Evolutionary conservation across 1,140 invertebrate genomes (phyloP), one percentile per base, ranked within the genome.

Genomic region (Hestina assimilis): DNA sequence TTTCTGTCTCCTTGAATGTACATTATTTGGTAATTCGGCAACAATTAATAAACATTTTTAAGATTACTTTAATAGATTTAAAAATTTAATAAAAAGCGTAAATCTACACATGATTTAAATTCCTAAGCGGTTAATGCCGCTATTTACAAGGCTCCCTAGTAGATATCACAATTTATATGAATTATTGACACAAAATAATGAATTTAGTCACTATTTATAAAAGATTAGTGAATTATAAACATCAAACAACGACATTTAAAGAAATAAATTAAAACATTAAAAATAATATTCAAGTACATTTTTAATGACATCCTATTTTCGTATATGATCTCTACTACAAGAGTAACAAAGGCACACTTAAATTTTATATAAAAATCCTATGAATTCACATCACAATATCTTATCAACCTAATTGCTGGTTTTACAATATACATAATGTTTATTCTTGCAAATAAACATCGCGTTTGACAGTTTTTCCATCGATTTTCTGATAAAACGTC

Each of bases 21-120:
- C 63, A 69, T 40, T 26, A 69, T 73, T 82, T 78, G 77, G 75
- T 66, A 77, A 84, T 82, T 82, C 81, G 79, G 75, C 81, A 82
- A 78, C 33, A 38, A 38, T 38, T 19, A 17, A 52, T 15, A 52
- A 52, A 42, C 33, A 42, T 24, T 24, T 24, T 31, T 47, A 46
- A 28, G 15, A 31, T 42, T 42, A 21, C 17, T 42, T 26, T 15
- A 33, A 31, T 48, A 38, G 33, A 48, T 9, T 26, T 50, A 7
- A 24, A n/a, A 40, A 21, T 35, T 48, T 19, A 5, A 35, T 24
- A 50, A 24, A 42, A 42, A 42, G 40, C 40, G 40, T 35, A 38
- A 20, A 21, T 33, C 46, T 53, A 59, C 57, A 59, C 21, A 40
- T 20, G 45, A 48, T 57, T 57, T 21, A 26, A 42, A 51, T 42